Percentiles rank a stretch among this genome's conserved stretches.
Conservation (phyloP, 2,888 invertebrate species). For the Epinotia demarniana region DNA sequence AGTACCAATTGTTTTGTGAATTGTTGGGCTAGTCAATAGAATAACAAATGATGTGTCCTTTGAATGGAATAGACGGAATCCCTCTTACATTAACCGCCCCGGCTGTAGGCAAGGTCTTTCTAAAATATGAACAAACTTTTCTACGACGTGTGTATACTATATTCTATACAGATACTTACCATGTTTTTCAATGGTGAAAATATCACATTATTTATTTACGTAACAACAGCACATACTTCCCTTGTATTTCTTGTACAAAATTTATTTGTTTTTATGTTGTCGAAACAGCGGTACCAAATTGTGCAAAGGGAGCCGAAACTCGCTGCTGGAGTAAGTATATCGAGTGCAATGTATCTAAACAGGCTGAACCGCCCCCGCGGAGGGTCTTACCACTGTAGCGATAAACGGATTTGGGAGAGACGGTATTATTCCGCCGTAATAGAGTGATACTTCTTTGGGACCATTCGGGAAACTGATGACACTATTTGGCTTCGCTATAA, state of each 20-base stretch:
- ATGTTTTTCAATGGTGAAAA: constrained; percentile 16
- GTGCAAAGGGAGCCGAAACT: constrained; percentile 58
- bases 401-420: constrained; percentile 78
- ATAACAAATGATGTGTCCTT: constrained; percentile 21
- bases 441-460: constrained; percentile 76
- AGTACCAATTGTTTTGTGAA: neutral
- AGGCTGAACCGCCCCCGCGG: constrained; percentile 58
- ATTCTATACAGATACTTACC: neutral
- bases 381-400: constrained; percentile 70
- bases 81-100: constrained; percentile 29
- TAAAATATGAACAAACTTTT: constrained; percentile 20
- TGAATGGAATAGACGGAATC: constrained; percentile 16
- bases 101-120: neutral
- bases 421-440: constrained; percentile 72
- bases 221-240: constrained; percentile 40
- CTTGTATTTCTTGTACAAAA: constrained; percentile 52
- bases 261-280: constrained; percentile 58
- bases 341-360: constrained; percentile 70
- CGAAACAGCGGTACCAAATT: constrained; percentile 54
- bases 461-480: constrained; percentile 75
- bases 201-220: constrained; percentile 23
- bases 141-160: neutral
- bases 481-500: constrained; percentile 80
- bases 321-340: constrained; percentile 63
- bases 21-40: constrained; percentile 5